A percentile compares a stretch with the other conserved stretches of the same genome.
phyloP scores from a whole-genome alignment of 1,140 invertebrate genomes.

The Plectus sambesii region DNA sequence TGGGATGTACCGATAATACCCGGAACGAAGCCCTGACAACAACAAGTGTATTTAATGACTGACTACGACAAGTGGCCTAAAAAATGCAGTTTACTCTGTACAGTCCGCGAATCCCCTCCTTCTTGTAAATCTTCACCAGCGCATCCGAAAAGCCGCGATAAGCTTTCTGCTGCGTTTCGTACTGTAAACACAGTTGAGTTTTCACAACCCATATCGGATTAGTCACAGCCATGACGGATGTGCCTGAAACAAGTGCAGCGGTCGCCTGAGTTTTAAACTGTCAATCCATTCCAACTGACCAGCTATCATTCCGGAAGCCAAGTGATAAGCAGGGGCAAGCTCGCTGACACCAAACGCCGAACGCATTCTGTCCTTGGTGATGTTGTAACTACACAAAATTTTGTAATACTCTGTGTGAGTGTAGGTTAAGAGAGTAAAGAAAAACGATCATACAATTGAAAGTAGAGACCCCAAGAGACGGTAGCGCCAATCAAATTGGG shows the following conservation, averaged over 20 bases:
- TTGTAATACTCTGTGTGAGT: slow-evolving; percentile 9
- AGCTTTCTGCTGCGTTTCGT: slow-evolving; percentile 21
- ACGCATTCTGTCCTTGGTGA: too few species aligned
- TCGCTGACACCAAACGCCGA: slow-evolving; percentile 4
- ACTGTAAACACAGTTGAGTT: slow-evolving; percentile 65
- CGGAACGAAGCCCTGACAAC: slow-evolving; percentile 77
- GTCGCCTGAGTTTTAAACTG: slow-evolving; percentile 8
- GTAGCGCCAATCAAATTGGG: slow-evolving; percentile 92
- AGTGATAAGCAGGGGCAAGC: background rate
- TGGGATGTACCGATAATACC: slow-evolving; percentile 95
- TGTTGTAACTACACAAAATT: too few species aligned
- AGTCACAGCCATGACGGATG: slow-evolving; percentile 75
- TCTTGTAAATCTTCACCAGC: slow-evolving; percentile 72
- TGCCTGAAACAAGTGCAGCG: slow-evolving; percentile 52
- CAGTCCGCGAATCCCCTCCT: slow-evolving; percentile 75
- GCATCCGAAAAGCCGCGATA: slow-evolving; percentile 83
- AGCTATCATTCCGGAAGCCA: background rate
- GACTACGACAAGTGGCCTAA: slow-evolving; percentile 9
- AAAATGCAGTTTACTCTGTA: slow-evolving; percentile 54
- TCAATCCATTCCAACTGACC: background rate
- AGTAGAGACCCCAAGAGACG: slow-evolving; percentile 92
- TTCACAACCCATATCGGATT: slow-evolving; percentile 89
- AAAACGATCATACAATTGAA: slow-evolving; percentile 64
- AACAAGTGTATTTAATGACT: slow-evolving; percentile 23
- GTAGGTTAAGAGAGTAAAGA: background rate